These are phyloP conservation scores for Tanytarsus gracilentus DNA, from an alignment of 2,888 invertebrate species.

Conservation along the genomic window DNA sequence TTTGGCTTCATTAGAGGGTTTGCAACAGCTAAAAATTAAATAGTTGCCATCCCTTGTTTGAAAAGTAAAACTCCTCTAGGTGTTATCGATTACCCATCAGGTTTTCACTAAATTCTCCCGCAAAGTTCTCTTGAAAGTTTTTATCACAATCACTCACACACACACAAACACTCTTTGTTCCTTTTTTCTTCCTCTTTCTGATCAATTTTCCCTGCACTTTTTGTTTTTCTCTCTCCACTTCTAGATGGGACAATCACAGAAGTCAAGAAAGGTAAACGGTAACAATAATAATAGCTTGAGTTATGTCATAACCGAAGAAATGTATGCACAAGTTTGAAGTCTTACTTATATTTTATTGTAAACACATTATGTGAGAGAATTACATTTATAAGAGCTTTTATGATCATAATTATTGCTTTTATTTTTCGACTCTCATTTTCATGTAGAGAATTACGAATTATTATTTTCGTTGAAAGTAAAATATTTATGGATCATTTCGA, in stretches of 20 bases:
- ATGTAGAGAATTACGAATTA: too few relatives aligned
- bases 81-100: too few relatives aligned
- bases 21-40: not conserved
- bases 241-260: slow-evolving; percentile 45
- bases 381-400: too few relatives aligned
- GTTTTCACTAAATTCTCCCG: not conserved
- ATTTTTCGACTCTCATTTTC: too few relatives aligned
- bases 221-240: slow-evolving; percentile 30
- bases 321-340: slow-evolving; percentile 18
- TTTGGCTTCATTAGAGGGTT: not conserved
- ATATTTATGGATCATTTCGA: too few relatives aligned
- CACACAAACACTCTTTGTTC: slow-evolving; percentile 5
- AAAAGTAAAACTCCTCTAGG: too few relatives aligned
- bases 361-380: not conserved
- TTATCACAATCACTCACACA: not conserved
- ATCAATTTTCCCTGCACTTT: slow-evolving; percentile 28
- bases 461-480: too few relatives aligned
- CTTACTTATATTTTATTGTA: slow-evolving; percentile 2
- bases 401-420: too few relatives aligned
- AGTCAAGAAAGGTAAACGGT: slow-evolving; percentile 44
- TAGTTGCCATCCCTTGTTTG: too few relatives aligned
- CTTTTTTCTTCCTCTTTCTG: slow-evolving; percentile 31
- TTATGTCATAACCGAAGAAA: slow-evolving; percentile 23
- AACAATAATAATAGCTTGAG: slow-evolving; percentile 6
- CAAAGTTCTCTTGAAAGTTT: not conserved